Percentiles rank a stretch among this genome's conserved stretches.
Conservation (phyloP, 2,888 invertebrate species). For the Tenodera sinensis region DNA sequence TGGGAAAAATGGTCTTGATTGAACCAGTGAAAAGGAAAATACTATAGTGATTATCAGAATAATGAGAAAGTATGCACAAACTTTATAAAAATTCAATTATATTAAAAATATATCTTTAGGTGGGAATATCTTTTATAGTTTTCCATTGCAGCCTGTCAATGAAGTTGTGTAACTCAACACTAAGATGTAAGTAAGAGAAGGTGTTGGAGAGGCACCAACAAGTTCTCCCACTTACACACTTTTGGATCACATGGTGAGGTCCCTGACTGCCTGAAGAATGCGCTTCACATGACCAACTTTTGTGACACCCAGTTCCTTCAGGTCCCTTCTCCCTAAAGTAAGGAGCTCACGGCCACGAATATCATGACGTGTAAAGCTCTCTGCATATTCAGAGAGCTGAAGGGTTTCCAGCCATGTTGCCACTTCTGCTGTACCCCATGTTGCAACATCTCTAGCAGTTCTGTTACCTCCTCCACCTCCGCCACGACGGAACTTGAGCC, state of each 20-base stretch:
- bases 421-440: conserved; percentile 88
- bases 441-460: conserved; percentile 50
- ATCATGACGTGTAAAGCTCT: conserved; percentile 88
- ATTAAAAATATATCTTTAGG: neutral
- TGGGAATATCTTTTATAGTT: neutral
- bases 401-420: conserved; percentile 85
- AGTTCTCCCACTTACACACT: conserved; percentile 20
- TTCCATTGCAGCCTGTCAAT: neutral
- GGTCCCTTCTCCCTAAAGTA: conserved; percentile 77
- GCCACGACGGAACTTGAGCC: conserved; percentile 60
- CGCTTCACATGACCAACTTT: conserved; percentile 96
- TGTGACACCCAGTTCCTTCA: conserved; percentile 86
- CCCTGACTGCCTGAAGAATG: conserved; percentile 88
- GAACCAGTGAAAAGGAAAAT: too few relatives aligned
- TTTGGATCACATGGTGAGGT: conserved; percentile 49
- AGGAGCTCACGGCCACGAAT: conserved; percentile 87
- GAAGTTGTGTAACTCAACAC: neutral
- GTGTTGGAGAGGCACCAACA: neutral
- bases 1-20: too few relatives aligned
- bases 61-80: neutral
- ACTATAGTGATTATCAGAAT: neutral
- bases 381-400: conserved; percentile 84
- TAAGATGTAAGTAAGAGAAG: neutral
- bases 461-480: conserved; percentile 48
- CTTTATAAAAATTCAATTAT: neutral